Conservation (phyloP, 2,888 invertebrate species). For the Stegophylla sp. region DNA sequence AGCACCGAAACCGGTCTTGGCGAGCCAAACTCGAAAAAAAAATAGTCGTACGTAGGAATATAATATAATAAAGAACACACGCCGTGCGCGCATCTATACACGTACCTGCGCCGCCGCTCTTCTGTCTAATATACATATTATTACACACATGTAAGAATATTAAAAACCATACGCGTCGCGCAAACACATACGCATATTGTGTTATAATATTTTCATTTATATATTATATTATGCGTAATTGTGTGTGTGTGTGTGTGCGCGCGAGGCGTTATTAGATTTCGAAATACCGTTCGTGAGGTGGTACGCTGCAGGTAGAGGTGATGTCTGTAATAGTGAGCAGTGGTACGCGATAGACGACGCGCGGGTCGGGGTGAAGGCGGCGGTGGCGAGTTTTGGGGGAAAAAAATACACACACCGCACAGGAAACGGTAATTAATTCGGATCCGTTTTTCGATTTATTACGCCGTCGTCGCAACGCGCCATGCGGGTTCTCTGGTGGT, state of each 20-base stretch:
- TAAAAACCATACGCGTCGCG: background rate
- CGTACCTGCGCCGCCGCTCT: background rate
- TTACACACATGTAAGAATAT: conserved; percentile 15
- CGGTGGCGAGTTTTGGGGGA: background rate
- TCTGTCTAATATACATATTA: conserved; percentile 42
- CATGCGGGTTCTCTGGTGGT: no score
- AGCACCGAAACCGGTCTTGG: conserved; percentile 47
- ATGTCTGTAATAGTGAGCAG: background rate
- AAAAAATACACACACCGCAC: background rate
- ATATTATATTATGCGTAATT: background rate
- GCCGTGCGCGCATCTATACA: background rate
- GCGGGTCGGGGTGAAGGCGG: background rate
- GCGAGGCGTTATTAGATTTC: conserved; percentile 19
- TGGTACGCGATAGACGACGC: background rate
- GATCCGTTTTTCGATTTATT: background rate
- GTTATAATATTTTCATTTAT: background rate
- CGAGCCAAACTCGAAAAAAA: conserved; percentile 30
- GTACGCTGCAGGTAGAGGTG: background rate
- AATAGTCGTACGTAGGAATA: background rate
- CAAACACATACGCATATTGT: background rate
- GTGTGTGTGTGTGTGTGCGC: background rate
- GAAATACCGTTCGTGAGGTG: background rate
- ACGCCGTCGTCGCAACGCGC: no score
- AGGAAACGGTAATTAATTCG: background rate
- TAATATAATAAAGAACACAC: conserved; percentile 14